Base-by-base conservation (phyloP, 2,888 invertebrate species). In the Pollenia labialis region DNA sequence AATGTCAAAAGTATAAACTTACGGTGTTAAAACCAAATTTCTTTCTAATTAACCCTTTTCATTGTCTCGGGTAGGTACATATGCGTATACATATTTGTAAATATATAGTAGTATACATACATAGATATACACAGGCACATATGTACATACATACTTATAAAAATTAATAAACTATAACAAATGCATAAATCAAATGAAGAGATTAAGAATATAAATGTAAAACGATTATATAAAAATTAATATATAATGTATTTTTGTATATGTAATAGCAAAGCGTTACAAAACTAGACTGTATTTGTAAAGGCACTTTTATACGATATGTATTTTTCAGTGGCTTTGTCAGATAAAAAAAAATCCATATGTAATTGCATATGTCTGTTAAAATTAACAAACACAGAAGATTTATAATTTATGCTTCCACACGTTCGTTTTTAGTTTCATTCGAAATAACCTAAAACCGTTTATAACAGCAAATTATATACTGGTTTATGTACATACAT, bases 211-310 rank as follows among this genome's bases (percentile, higher is more conserved):
- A 62, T 68, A 58, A 54, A 64, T 77, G 71, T 40, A 62, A 54
- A 83, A 56, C 62, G 32, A 81, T 74, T 75, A 72, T 50, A 48
- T 23, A 48, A 66, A 66, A 48, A 40, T 52, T 32, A 16, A 14
- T 52, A 42, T 44, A 54, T 76, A 77, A 52, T 18, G 44, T 42
- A 72, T 64, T 81, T 85, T 83, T 69, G n/a, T 88, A 72, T 80
- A 82, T 87, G 50, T 81, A 83, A 79, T 81, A 84, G 81, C 83
- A 82, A 85, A 85, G 85, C 85, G 80, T 71, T 46, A 77, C 64
- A 62, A 72, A 62, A 75, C 62, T 46, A 16, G 68, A 85, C 44
- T 80, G 14, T 68, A 77, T 85, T 12, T 60, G 32, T 76, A 60
- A 40, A 60, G 60, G 58, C 23, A 14, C 32, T 50, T 42, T 40